phyloP scores from a whole-genome alignment of 2,888 invertebrate genomes.

The Fabriciana adippe region DNA sequence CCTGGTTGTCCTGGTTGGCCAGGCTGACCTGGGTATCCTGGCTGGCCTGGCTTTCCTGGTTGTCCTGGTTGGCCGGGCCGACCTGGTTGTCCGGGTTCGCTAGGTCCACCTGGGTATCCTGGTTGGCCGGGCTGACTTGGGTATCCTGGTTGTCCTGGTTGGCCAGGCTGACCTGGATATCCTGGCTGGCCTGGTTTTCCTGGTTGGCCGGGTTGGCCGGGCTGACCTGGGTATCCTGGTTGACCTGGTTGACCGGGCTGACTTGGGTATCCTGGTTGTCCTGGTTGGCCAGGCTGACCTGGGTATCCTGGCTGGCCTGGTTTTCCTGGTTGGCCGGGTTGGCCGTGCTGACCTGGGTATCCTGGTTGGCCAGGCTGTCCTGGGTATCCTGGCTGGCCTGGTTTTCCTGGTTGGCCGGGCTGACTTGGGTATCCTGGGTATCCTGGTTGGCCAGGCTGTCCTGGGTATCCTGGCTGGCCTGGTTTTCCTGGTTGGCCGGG shows the following conservation, averaged over 20 bases:
- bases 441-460: conserved; percentile 40
- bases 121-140: conserved; percentile 43
- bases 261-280: conserved; percentile 53
- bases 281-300: conserved; percentile 39
- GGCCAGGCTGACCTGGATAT: conserved; percentile 47
- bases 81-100: conserved; percentile 68
- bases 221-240: conserved; percentile 37
- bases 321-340: conserved; percentile 33
- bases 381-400: conserved; percentile 42
- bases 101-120: conserved; percentile 49
- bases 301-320: conserved; percentile 32
- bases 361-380: conserved; percentile 42
- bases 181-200: conserved; percentile 65
- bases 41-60: conserved; percentile 61
- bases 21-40: conserved; percentile 50
- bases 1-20: conserved; percentile 44
- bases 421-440: conserved; percentile 52
- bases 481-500: conserved; percentile 48
- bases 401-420: conserved; percentile 72
- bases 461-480: conserved; percentile 70
- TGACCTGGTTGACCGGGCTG: conserved; percentile 35
- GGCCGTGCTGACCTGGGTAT: conserved; percentile 46
- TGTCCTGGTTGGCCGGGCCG: conserved; percentile 40
- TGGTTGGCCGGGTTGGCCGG: conserved; percentile 42
- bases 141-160: conserved; percentile 42